These are phyloP conservation scores for Fulmarus glacialis DNA, from an alignment of 2,113 vertebrate species.

Conservation along the genomic window DNA sequence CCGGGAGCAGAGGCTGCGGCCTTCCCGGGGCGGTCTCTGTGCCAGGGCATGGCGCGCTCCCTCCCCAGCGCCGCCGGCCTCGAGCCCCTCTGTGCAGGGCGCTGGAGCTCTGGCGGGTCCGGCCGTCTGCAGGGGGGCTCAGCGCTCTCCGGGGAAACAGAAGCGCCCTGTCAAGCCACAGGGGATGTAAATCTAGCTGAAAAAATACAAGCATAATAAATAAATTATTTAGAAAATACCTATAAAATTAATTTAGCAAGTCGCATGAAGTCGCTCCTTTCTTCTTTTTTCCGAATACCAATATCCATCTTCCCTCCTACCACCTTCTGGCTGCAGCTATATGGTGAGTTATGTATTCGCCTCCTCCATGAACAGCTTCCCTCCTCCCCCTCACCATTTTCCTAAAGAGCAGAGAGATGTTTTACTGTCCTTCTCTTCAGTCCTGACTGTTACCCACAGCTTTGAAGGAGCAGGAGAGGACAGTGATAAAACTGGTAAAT, in stretches of 20 bases:
- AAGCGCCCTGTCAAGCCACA: neutral
- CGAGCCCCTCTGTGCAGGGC: rapidly evolving
- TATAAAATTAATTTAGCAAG: neutral
- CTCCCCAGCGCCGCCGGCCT: rapidly evolving
- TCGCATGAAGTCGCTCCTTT: neutral
- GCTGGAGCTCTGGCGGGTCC: neutral
- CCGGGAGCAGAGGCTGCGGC: neutral
- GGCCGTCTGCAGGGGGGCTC: neutral
- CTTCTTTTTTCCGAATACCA: neutral
- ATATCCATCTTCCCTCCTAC: neutral
- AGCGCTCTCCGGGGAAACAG: rapidly evolving
- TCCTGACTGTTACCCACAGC: neutral
- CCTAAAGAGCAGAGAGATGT: neutral
- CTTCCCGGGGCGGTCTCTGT: neutral
- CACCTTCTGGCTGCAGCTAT: neutral
- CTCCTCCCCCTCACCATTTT: neutral
- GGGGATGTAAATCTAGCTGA: neutral
- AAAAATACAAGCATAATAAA: neutral
- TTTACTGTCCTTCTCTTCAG: neutral
- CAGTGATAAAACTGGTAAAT: neutral
- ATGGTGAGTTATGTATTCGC: neutral
- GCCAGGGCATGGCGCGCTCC: too few species aligned
- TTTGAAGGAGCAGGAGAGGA: neutral
- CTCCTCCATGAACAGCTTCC: neutral
- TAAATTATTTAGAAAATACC: neutral